Percentiles rank a stretch among this genome's conserved stretches.
Conservation (phyloP, 2,113 vertebrate genomes). For the Noturus placidus region DNA sequence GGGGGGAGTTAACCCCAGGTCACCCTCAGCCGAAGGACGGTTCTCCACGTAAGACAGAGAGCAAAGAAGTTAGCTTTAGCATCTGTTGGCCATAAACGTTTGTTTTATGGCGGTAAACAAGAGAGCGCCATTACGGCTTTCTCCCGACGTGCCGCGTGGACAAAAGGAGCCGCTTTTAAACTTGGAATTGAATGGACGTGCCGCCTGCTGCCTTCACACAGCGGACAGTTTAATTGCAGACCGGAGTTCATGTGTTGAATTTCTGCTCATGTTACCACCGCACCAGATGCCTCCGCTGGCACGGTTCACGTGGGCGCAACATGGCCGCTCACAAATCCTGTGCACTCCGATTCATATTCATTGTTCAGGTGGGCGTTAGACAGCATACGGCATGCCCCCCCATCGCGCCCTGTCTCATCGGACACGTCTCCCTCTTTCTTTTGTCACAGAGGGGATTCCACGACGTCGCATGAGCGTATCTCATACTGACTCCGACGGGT, state of each 20-base stretch:
- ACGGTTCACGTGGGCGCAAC: conserved; percentile 38
- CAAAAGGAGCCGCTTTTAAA: conserved; percentile 64
- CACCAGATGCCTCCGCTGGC: conserved; percentile 41
- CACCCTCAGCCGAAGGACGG: conserved; percentile 57
- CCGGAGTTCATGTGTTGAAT: conserved; percentile 49
- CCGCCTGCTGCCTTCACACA: conserved; percentile 54
- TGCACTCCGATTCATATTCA: conserved; percentile 15
- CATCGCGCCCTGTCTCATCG: not conserved
- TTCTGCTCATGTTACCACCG: conserved; percentile 4
- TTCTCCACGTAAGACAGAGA: conserved; percentile 54
- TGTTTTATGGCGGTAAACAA: conserved; percentile 71
- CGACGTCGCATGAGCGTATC: conserved; percentile 9
- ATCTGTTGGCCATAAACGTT: conserved; percentile 77
- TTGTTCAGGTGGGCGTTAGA: conserved; percentile 31
- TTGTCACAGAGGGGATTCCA: not conserved
- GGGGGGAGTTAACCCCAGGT: conserved; percentile 67
- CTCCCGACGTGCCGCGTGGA: conserved; percentile 38
- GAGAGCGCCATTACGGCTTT: conserved; percentile 53
- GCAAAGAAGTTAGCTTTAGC: conserved; percentile 63
- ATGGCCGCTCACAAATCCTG: not conserved
- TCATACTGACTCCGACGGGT: conserved; percentile 11
- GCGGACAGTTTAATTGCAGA: conserved; percentile 61
- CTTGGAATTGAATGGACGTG: conserved; percentile 61
- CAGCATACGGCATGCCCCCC: not conserved
- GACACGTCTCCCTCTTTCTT: not conserved